phyloP scores from a whole-genome alignment of 2,113 vertebrate genomes.

The Orthonyx spaldingii region DNA sequence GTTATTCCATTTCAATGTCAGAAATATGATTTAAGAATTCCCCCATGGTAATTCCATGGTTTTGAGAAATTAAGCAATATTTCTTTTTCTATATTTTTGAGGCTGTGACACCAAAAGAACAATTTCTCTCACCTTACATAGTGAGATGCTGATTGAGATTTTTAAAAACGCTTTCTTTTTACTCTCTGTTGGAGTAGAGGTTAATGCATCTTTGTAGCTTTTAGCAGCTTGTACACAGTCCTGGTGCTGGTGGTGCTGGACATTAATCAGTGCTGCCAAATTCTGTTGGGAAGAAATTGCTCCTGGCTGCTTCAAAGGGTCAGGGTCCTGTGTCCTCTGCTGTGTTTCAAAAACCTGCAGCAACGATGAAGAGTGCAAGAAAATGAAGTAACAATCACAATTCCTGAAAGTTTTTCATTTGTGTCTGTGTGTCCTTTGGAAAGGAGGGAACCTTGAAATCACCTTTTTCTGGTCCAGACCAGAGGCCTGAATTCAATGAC shows the following conservation, averaged over 20 bases:
- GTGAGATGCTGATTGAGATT: neutral
- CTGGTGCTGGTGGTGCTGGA: slow-evolving; percentile 29
- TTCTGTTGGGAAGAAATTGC: slow-evolving; percentile 54
- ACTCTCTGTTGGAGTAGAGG: slow-evolving; percentile 9
- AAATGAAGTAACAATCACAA: neutral
- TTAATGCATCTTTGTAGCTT: slow-evolving; percentile 53
- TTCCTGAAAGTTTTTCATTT: neutral
- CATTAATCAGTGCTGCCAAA: slow-evolving; percentile 46
- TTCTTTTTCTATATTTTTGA: neutral
- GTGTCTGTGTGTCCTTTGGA: neutral
- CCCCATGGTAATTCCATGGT: neutral
- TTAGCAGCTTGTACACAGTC: slow-evolving; percentile 7
- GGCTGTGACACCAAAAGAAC: neutral
- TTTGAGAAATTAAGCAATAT: neutral
- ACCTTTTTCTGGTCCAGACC: neutral
- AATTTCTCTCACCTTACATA: neutral
- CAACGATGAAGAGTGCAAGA: neutral
- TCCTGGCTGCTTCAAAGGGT: slow-evolving; percentile 57
- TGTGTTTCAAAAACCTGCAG: slow-evolving; percentile 66
- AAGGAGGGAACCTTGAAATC: neutral
- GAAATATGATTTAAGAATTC: neutral
- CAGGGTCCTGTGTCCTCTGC: slow-evolving; percentile 40
- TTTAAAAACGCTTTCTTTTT: slow-evolving; percentile 24
- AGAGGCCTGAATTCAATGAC: neutral
- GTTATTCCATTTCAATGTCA: neutral